Evolutionary conservation across 2,888 invertebrate species (phyloP), one percentile per base, ranked within the genome.

Genomic region (Drosophila multiciliata): DNA sequence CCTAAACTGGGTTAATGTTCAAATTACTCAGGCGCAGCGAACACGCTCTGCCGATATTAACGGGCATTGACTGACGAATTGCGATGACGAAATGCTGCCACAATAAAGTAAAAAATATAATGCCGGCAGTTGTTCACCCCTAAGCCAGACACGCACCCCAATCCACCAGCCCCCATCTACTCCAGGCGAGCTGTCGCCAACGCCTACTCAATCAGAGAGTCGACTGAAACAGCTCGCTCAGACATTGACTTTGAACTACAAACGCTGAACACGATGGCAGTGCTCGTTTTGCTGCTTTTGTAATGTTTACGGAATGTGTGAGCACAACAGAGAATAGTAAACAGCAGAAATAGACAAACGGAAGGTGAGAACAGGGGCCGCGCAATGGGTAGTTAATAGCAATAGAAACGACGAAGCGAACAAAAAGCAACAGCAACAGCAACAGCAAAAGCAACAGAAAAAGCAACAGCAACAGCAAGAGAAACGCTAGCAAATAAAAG

Each of bases 171-270:
- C 53, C 32, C 15, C 23, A 32, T 3, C 23, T 23, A 15, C 4
- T 15, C 23, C 3, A 45, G 45, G 35, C 38, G 7, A 36, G 54
- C 20, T 7, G 40, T 29, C 55, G 45, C 53, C 62, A 35, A 66
- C 75, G 75, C 72, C 75, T 67, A 72, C 72, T 42, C 65, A 66
- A 64, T 63, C 57, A 45, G 55, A 62, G 58, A 61, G 48, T 3
- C 54, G 40, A 59, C 52, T 36, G 59, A 33, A 52, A 36, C 15
- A 60, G 62, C 68, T 66, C 70, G 67, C 68, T 70, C 65, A 80
- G 76, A 58, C 89, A 89, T 89, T 89, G 89, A 89, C 89, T 90
- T 89, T 89, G 89, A 89, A 89, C 90, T 84, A 83, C 57, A 63
- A 60, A 32, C 53, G 55, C 11, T 26, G 42, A 42, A n/a, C 67